Evolutionary conservation across 2,113 vertebrate genomes (phyloP), one percentile per base, ranked within the genome.

Genomic region (Python bivittatus): DNA sequence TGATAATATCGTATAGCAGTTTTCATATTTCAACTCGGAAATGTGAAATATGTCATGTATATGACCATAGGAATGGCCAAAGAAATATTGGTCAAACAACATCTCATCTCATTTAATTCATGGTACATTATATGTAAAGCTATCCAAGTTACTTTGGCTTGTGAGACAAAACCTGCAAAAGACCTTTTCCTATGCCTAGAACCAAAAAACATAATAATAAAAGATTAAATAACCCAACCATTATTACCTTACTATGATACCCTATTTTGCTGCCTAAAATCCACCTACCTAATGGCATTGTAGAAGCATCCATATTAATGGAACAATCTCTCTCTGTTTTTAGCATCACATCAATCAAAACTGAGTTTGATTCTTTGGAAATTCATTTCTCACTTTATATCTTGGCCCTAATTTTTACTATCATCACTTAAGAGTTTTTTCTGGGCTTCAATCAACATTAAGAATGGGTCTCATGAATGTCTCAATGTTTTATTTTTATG

Each of bases 401-500:
- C 79, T 86, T 86, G 20, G 53, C n/a, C 23, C 3, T 68, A n/a
- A 25, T 91, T 91, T 64, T 92, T 79, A 84, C 3, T 56, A 84
- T 48, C 48, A 38, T 44, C 27, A 58, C 68, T 61, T 84, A n/a
- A 92, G 58, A 54, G 29, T n/a, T 92, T 44, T 88, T 23, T 38
- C 56, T 64, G 22, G 53, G n/a, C 84, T 64, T 89, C 88, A 89
- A 64, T 60, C 86, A 89, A 53, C 33, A 61, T 84, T 79, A n/a
- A 84, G 29, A 61, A 89, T 58, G 64, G 38, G 64, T 27, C 42
- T 85, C 44, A 61, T 85, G 79, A 85, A 92, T 48, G 42, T 84
- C 60, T 84, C 8, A 15, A 92, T 84, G 44, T 86, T 83, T 88
- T 22, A 91, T 60, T 27, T 88, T 92, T 88, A 84, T 84, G 79